Evolutionary conservation across 2,797 vertebrate species (phyloP).

Genomic region (Cuculus canorus): DNA sequence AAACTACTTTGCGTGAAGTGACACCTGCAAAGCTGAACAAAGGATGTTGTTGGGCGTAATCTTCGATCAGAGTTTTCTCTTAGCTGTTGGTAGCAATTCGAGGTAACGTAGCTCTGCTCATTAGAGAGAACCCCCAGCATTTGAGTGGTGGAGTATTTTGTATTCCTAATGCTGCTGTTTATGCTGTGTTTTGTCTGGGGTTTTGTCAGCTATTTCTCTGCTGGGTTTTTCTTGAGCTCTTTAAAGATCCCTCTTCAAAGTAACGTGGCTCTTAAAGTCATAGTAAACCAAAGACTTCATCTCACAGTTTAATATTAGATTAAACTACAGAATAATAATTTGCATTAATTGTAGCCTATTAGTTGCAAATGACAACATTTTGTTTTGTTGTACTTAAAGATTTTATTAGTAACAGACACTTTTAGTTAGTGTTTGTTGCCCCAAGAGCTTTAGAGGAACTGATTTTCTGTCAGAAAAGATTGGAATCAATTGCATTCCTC

Average conservation of each 20-base stretch:
- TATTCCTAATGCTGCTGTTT: conserved; percentile 5
- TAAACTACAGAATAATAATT: conserved; percentile 2
- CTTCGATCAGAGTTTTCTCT: background rate
- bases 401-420: conserved; percentile 74
- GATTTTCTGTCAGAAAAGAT: conserved; percentile 92
- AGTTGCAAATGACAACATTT: conserved; percentile 61
- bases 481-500: conserved; percentile 84
- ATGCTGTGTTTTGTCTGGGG: background rate
- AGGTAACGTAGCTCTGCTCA: background rate
- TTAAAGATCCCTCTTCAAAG: conserved; percentile 16
- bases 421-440: conserved; percentile 75
- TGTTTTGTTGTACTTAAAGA: conserved; percentile 64
- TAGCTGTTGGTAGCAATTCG: background rate
- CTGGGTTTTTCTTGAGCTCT: conserved; percentile 16
- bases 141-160: background rate
- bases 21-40: background rate
- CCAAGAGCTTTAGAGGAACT: conserved; percentile 80
- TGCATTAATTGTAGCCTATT: conserved; percentile 59
- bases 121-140: background rate
- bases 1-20: background rate
- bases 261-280: background rate
- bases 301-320: conserved; percentile 31
- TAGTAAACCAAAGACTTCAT: background rate
- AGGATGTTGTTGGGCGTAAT: background rate
- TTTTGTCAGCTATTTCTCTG: conserved; percentile 9